Percentiles rank a stretch among this genome's conserved stretches.
These are phyloP conservation scores for Matsumurasca onukii DNA, from an alignment of 1,140 invertebrate species.

Conservation along the genomic window DNA sequence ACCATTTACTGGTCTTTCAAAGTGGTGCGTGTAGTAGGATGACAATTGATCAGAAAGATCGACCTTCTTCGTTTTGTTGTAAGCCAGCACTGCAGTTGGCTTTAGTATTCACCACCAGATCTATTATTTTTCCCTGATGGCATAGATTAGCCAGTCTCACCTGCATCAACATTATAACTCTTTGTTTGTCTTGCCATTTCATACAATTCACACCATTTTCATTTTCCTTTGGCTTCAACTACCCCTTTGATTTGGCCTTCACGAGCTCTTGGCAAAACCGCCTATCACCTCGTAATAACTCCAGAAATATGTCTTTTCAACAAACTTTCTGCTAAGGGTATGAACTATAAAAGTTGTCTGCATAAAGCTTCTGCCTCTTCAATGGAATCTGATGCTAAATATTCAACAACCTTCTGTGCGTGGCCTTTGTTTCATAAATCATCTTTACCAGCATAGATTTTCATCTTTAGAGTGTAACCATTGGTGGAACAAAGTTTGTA, in stretches of 20 bases:
- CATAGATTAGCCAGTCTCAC: not conserved
- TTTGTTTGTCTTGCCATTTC: constrained; percentile 2
- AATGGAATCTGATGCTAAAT: not conserved
- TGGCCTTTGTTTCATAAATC: not conserved
- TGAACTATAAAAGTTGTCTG: constrained; percentile 4
- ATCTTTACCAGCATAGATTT: constrained; percentile 14
- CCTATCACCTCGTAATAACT: not conserved
- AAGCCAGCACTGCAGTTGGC: not conserved
- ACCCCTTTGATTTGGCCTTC: not conserved
- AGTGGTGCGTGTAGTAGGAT: constrained; percentile 1
- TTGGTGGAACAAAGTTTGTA: constrained; percentile 32
- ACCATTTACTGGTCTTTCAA: not conserved
- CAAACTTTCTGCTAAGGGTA: not conserved
- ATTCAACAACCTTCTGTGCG: constrained; percentile 1
- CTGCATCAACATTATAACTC: not conserved
- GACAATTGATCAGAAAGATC: not conserved
- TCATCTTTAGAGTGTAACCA: constrained; percentile 12
- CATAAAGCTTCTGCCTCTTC: not conserved
- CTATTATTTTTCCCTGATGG: not conserved
- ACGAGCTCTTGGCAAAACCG: not conserved
- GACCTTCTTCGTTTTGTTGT: not conserved
- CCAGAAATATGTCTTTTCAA: constrained; percentile 10
- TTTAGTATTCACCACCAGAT: not conserved
- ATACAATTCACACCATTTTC: not conserved
- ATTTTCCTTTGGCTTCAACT: constrained; percentile 5